Base-by-base conservation (phyloP, 2,888 invertebrate species). In the Tribolium freemani region DNA sequence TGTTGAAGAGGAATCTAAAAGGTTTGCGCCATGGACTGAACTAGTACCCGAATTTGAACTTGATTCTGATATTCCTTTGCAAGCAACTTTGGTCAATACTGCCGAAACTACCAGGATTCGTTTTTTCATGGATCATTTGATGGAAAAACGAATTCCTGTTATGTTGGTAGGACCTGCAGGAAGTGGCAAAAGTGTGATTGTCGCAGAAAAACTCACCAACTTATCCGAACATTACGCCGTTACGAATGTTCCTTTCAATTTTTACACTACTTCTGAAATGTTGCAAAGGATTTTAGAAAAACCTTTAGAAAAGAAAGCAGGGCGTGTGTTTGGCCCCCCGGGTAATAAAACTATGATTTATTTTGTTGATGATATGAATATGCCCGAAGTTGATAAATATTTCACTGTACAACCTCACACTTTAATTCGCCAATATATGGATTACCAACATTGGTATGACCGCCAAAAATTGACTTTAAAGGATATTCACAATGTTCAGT, bases 381-480 rank as follows among this genome's bases (percentile, higher is more conserved):
- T 98, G 97, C 98, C 98, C 0, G 96, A 96, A 88, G 97, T 97
- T 2, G 98, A 98, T 85, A 91, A 90, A 68, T 98, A 97, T 85
- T 96, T 95, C 69, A 98, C 98, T 0, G 97, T 97, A 9, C 97
- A 97, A 84, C 96, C 98, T 0, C 98, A 98, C 83, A 98, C 98
- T 0, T 89, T 98, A 1, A 93, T 98, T 73, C 89, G 97, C 16
- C 96, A 98, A 84, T 96, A 95, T 84, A 92, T 97, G 90, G 96
- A 97, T 86, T 98, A 98, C 84, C 91, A 90, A 77, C 98, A 98
- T 87, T 98, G 98, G 97, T 98, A 98, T 84, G 98, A 98, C 84
- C 88, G 97, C 69, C 88, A 90, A 54, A 97, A 97, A 84, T 88
- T 98, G 73, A 89, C 93, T 0, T 85, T 97, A 8, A 97, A 96